Percentiles rank a stretch among this genome's conserved stretches.
Conservation (phyloP, 2,888 invertebrate species). For the Ophioninae sp. region DNA sequence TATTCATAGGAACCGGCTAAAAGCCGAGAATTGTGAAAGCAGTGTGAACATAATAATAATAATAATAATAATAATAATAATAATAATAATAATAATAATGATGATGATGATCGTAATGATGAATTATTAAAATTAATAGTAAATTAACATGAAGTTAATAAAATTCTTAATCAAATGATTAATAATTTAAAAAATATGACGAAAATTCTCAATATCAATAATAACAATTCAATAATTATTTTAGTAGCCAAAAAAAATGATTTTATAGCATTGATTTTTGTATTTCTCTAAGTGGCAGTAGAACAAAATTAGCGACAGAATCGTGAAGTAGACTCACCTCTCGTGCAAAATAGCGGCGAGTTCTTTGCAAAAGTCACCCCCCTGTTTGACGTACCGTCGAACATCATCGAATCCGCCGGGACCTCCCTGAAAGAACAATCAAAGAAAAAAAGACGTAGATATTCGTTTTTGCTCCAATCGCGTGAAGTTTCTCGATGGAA, state of each 20-base stretch:
- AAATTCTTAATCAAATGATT: not conserved
- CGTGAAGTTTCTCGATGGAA: not conserved
- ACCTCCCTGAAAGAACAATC: slow-evolving; percentile 86
- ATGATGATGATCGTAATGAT: too few relatives aligned
- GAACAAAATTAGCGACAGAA: not conserved
- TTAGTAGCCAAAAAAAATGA: not conserved
- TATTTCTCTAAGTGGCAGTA: not conserved
- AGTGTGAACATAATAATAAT: too few relatives aligned
- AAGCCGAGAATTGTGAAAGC: too few relatives aligned
- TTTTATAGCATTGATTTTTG: not conserved
- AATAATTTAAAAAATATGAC: not conserved
- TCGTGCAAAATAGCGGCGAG: slow-evolving; percentile 94
- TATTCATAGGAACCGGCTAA: too few relatives aligned
- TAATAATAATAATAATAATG: too few relatives aligned
- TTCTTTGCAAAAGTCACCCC: slow-evolving; percentile 97
- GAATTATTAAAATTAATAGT: not conserved
- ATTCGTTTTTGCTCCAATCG: not conserved
- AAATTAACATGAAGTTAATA: not conserved
- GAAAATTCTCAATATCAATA: too few relatives aligned
- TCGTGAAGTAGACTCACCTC: slow-evolving; percentile 84
- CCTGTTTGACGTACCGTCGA: slow-evolving; percentile 95
- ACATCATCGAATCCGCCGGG: slow-evolving; percentile 97
- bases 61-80: too few relatives aligned
- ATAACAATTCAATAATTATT: not conserved
- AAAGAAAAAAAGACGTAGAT: slow-evolving; percentile 28